These are phyloP conservation scores for Psittacula echo DNA, from an alignment of 2,797 vertebrate species.

Conservation along the genomic window DNA sequence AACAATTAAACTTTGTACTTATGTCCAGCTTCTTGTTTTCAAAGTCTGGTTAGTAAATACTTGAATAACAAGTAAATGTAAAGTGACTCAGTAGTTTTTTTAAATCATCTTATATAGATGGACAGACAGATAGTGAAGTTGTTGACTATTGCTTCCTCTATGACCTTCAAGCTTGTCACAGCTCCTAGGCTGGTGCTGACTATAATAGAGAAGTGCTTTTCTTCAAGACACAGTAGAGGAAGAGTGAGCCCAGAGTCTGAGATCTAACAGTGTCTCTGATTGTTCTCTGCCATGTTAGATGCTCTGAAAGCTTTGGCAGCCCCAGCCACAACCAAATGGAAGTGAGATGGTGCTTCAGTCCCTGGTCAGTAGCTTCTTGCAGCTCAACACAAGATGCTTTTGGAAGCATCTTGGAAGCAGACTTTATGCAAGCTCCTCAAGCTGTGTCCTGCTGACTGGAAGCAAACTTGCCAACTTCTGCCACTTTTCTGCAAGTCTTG, in stretches of 20 bases:
- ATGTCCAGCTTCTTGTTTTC: not conserved
- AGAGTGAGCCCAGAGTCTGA: slow-evolving; percentile 6
- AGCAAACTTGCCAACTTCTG: slow-evolving; percentile 52
- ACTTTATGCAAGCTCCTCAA: slow-evolving; percentile 43
- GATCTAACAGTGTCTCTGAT: slow-evolving; percentile 26
- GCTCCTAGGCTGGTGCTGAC: not conserved
- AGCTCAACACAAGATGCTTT: not conserved
- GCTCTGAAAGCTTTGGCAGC: slow-evolving; percentile 32
- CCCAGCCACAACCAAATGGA: slow-evolving; percentile 20
- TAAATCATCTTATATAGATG: not conserved
- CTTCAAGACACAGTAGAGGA: not conserved
- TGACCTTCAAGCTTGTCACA: slow-evolving; percentile 12
- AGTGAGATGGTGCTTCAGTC: slow-evolving; percentile 11
- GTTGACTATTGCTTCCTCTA: not conserved
- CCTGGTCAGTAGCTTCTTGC: slow-evolving; percentile 49
- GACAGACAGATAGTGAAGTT: not conserved
- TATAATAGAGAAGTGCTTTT: not conserved
- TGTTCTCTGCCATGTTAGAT: slow-evolving; percentile 18
- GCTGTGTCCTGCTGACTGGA: slow-evolving; percentile 51
- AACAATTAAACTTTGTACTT: not conserved
- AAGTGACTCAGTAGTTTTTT: not conserved
- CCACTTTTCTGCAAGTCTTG: slow-evolving; percentile 54
- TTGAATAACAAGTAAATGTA: not conserved
- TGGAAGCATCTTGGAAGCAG: slow-evolving; percentile 45
- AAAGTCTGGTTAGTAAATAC: not conserved